Conservation (phyloP, 2,113 vertebrate genomes). For the Physeter macrocephalus region DNA sequence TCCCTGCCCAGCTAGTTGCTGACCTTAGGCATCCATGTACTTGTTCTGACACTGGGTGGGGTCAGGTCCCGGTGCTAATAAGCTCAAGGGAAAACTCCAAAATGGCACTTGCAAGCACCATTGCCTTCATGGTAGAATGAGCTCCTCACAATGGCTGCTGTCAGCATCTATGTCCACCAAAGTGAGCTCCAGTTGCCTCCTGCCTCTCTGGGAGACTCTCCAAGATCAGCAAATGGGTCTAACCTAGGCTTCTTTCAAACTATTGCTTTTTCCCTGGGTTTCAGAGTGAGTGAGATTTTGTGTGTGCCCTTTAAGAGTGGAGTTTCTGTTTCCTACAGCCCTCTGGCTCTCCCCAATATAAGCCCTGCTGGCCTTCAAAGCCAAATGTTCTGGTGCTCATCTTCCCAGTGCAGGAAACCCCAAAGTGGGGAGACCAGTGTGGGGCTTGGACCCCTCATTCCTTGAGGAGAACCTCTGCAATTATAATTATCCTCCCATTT, state of each 20-base stretch:
- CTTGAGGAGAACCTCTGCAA: not conserved
- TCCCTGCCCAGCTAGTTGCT: not conserved
- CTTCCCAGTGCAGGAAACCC: not conserved
- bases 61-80: not conserved
- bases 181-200: not conserved
- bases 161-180: not conserved
- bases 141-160: not conserved
- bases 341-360: not conserved
- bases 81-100: not conserved
- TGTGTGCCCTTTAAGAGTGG: not conserved
- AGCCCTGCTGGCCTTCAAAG: not conserved
- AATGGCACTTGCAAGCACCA: not conserved
- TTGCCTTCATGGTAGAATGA: not conserved
- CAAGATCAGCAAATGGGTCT: not conserved
- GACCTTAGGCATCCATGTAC: no score
- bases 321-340: not conserved
- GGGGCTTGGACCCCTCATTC: not conserved
- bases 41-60: not conserved
- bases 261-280: not conserved
- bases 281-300: not conserved
- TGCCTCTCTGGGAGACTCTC: not conserved
- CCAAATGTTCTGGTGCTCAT: not conserved
- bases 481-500: not conserved
- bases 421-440: not conserved
- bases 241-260: not conserved